Conservation (phyloP, 2,797 vertebrate genomes). For the Podarcis lilfordi region DNA sequence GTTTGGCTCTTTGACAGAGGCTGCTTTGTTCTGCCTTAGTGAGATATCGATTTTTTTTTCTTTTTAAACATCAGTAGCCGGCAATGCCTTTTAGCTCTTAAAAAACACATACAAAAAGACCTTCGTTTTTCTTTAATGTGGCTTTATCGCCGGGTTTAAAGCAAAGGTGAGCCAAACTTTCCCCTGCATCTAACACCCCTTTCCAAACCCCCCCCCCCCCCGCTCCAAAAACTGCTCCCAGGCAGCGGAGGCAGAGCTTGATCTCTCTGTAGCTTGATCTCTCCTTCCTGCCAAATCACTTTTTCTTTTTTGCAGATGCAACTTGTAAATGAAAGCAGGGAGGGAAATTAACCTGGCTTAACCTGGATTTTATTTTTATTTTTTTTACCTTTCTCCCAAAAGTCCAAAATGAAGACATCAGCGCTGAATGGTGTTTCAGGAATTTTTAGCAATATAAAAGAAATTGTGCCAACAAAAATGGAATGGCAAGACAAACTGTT, state of each 20-base stretch:
- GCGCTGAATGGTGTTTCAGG: background rate
- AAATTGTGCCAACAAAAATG: too few species aligned
- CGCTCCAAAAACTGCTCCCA: background rate
- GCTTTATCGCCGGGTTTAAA: slow-evolving; percentile 44
- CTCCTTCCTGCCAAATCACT: background rate
- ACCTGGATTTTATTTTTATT: background rate
- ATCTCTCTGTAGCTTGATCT: background rate
- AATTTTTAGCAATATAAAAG: too few species aligned
- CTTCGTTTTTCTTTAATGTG: background rate
- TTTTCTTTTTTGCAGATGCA: slow-evolving; percentile 55
- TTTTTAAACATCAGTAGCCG: slow-evolving; percentile 20
- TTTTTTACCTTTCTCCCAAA: background rate
- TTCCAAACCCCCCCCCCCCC: too few species aligned
- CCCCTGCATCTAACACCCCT: background rate
- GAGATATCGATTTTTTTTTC: slow-evolving; percentile 43
- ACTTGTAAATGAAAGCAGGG: slow-evolving; percentile 62
- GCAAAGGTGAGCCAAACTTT: slow-evolving; percentile 36
- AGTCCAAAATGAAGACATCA: background rate
- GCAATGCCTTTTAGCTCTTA: background rate
- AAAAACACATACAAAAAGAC: background rate
- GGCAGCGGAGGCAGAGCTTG: background rate
- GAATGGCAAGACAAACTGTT: too few species aligned
- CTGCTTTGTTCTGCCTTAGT: slow-evolving; percentile 25
- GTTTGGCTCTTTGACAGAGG: slow-evolving; percentile 37
- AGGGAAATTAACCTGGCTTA: slow-evolving; percentile 62